Conservation (phyloP, 2,113 vertebrate species). For the Ophiodon elongatus region DNA sequence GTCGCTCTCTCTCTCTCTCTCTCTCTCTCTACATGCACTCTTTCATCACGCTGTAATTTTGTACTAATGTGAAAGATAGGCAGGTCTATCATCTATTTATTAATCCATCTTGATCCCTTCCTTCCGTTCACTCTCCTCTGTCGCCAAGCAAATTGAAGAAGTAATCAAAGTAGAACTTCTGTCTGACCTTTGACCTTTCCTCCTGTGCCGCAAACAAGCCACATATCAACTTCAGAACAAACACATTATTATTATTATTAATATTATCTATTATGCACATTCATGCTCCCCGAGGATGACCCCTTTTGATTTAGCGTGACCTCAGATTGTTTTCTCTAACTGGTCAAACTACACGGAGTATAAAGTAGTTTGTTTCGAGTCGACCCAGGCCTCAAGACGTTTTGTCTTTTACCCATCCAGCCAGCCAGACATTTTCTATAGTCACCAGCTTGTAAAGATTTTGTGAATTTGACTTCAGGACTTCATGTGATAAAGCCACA, state of each 20-base stretch:
- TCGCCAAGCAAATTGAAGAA: too few species aligned
- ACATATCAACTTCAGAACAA: not conserved
- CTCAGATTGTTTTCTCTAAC: not conserved
- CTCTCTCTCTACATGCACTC: slow-evolving; percentile 14
- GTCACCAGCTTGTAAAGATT: not conserved
- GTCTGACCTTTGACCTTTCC: slow-evolving; percentile 26
- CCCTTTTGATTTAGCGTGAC: not conserved
- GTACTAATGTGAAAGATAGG: not conserved
- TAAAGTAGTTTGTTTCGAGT: not conserved
- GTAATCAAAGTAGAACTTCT: too few species aligned
- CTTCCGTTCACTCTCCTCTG: not conserved
- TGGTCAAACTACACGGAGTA: not conserved
- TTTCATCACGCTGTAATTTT: not conserved
- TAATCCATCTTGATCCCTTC: not conserved
- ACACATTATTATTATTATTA: not conserved
- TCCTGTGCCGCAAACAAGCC: not conserved
- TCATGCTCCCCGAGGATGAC: not conserved
- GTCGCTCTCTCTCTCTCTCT: slow-evolving; percentile 15
- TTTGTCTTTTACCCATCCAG: not conserved
- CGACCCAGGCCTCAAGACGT: not conserved
- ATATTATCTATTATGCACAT: not conserved
- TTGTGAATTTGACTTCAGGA: not conserved
- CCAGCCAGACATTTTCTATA: not conserved
- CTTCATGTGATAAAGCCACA: not conserved
- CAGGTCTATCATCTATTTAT: not conserved